phyloP scores from a whole-genome alignment of 2,113 vertebrate genomes.

The Ciconia boyciana region DNA sequence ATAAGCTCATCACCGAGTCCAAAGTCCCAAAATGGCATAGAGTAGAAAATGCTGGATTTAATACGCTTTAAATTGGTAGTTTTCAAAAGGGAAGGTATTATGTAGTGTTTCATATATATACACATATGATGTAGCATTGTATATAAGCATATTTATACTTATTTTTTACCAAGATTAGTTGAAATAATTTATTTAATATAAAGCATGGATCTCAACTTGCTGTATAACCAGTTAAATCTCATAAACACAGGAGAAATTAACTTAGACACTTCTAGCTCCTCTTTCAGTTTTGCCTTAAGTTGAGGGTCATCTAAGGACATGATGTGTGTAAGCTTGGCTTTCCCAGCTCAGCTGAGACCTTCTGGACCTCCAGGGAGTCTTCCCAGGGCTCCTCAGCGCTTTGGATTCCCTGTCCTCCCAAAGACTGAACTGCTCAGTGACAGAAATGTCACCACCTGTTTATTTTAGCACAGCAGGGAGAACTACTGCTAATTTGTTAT shows the following conservation, averaged over 20 bases:
- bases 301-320: not conserved
- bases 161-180: not conserved
- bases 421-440: no score
- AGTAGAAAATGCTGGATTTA: not conserved
- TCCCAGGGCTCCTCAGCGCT: not conserved
- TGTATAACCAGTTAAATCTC: not conserved
- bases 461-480: not conserved
- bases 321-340: not conserved
- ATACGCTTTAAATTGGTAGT: rapidly evolving
- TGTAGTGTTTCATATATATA: no score
- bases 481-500: rapidly evolving
- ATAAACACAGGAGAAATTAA: not conserved
- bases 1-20: not conserved
- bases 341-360: not conserved
- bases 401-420: no score
- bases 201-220: not conserved
- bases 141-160: not conserved
- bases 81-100: not conserved
- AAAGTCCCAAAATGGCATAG: not conserved
- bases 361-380: not conserved
- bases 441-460: rapidly evolving
- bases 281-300: not conserved
- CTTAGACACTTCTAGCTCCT: not conserved
- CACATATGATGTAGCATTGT: not conserved
- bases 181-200: not conserved